Evolutionary conservation across 2,797 vertebrate genomes (phyloP), one percentile per base, ranked within the genome.

Genomic region (Anguilla anguilla): DNA sequence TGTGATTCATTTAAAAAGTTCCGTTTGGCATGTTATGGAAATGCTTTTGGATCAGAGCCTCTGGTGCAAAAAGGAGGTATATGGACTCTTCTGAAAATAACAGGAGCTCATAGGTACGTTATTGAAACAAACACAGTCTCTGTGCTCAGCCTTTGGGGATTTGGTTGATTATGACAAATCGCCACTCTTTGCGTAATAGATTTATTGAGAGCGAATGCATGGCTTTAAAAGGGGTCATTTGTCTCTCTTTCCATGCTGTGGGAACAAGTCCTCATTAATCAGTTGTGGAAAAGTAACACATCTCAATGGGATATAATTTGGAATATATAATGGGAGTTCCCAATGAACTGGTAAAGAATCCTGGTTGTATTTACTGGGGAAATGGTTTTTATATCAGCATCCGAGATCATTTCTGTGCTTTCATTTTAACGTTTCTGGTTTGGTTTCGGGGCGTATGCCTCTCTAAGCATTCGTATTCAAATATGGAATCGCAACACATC

Each of bases 381-480:
- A 69, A 28, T 69, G 3, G 64, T 10, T 77, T 31, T 77, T 77
- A 77, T 35, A 39, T 35, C 35, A 22, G 43, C 79, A 82, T 79
- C 17, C 17, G 9, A 19, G 17, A 22, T 28, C 6, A 15, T 43
- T 79, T 77, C 22, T 43, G 13, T 46, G 1, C 15, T 77, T 39
- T 35, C 3, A 13, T 13, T 74, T 74, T 39, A 79, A 31, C 22
- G 19, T 79, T 79, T 61, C 25, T 67, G 39, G 77, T 64, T 83
- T 67, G 35, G 82, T 3, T 84, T 61, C 25, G 61, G 77, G 57
- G 55, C 77, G n/a, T 83, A 81, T 39, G n/a, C n/a, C 53, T 77
- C 51, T 69, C 49, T 83, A 39, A n/a, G 79, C 35, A 61, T 77
- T 81, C 28, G 19, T 64, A 87, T 67, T 82, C 15, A 55, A 82